phyloP scores from a whole-genome alignment of 2,113 vertebrate species.

The Heterotilapia buettikoferi region DNA sequence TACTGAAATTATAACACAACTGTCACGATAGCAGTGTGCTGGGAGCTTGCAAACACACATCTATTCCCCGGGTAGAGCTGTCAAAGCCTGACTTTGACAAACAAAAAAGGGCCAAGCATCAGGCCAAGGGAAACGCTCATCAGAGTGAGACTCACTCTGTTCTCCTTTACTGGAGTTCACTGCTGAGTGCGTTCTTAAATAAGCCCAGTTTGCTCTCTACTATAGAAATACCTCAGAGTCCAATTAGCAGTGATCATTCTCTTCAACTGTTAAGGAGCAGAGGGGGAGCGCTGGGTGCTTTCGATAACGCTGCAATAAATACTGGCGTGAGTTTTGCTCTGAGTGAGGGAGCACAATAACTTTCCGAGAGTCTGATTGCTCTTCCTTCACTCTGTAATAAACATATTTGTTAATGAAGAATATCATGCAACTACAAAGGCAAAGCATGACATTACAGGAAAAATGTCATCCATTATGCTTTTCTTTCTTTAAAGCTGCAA shows the following conservation, averaged over 20 bases:
- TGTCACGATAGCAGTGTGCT: neutral
- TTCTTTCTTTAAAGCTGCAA: neutral
- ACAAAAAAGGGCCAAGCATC: constrained; percentile 22
- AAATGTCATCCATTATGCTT: neutral
- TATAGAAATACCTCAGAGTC: constrained; percentile 47
- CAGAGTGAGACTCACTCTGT: neutral
- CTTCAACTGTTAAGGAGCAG: constrained; percentile 14
- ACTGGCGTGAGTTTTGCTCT: neutral
- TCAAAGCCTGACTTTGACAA: constrained; percentile 31
- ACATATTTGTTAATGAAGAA: neutral
- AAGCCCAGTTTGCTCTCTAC: constrained; percentile 7
- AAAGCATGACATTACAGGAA: neutral
- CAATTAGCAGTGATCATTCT: constrained; percentile 61
- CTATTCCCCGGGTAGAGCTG: constrained; percentile 43
- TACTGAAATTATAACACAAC: constrained; percentile 27
- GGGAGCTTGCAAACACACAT: neutral
- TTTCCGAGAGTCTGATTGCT: neutral
- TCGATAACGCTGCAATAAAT: constrained; percentile 16
- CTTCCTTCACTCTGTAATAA: neutral
- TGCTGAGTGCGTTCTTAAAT: constrained; percentile 25
- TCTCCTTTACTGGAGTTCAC: constrained; percentile 23
- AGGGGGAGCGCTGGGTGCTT: neutral
- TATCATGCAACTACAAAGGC: neutral
- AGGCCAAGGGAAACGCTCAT: constrained; percentile 11
- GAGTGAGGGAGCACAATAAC: neutral